Evolutionary conservation across 92 coral and sea anemone species (phyloP).

Genomic region (Desmophyllum pertusum): DNA sequence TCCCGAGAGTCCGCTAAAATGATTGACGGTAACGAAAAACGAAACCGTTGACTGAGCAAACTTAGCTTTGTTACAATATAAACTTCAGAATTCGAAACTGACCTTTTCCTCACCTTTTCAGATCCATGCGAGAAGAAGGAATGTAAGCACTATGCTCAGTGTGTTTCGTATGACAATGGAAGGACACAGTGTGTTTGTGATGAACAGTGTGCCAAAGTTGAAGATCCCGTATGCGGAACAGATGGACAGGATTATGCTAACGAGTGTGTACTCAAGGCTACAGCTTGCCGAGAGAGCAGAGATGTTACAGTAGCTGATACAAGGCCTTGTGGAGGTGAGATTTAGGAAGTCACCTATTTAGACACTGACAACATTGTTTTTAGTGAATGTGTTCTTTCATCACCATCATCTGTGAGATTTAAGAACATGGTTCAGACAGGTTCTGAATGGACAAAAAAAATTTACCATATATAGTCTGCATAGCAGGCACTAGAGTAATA

Average conservation of each 20-base stretch:
- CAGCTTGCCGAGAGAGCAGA: conserved; percentile 73
- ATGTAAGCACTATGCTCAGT: conserved; percentile 80
- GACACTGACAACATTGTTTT: not conserved
- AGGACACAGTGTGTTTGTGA: conserved; percentile 79
- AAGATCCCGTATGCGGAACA: conserved; percentile 92
- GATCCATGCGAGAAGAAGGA: conserved; percentile 86
- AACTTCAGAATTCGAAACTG: no score
- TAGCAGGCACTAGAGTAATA: no score
- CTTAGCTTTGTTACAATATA: no score
- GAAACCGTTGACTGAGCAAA: no score
- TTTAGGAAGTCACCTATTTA: no score
- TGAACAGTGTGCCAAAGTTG: conserved; percentile 71
- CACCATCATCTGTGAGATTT: no score
- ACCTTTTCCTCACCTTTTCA: conserved; percentile 9
- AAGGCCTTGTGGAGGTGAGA: conserved; percentile 86
- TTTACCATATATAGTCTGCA: no score
- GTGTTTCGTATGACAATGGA: conserved; percentile 87
- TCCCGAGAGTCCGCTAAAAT: no score
- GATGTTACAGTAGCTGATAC: conserved; percentile 59
- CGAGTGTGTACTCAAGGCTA: conserved; percentile 82
- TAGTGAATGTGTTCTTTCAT: not conserved
- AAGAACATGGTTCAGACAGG: no score
- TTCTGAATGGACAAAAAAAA: no score
- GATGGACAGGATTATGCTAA: conserved; percentile 85
- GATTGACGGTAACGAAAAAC: no score